phyloP scores from a whole-genome alignment of 1,140 invertebrate genomes.

The Ceratina japonica region DNA sequence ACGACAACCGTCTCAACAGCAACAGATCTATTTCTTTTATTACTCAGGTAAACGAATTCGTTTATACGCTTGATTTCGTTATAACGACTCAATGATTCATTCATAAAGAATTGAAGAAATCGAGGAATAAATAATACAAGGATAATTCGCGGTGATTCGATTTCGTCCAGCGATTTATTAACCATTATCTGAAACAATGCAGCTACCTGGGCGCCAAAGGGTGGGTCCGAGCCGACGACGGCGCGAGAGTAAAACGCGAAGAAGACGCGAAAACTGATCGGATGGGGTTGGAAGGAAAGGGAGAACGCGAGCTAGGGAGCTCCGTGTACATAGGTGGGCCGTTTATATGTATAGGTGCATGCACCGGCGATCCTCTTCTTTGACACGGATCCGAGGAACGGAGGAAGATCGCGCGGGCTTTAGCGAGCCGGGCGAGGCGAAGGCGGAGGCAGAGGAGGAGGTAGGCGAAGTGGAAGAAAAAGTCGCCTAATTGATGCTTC shows the following conservation, averaged over 20 bases:
- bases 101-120: too few species aligned
- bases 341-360: conserved; percentile 42
- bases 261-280: not conserved
- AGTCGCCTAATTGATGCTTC: conserved; percentile 82
- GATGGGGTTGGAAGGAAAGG: not conserved
- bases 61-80: not conserved
- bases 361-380: conserved; percentile 61
- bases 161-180: conserved; percentile 76
- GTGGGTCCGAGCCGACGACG: conserved; percentile 46
- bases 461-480: conserved; percentile 75
- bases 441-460: conserved; percentile 49
- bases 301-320: too few species aligned
- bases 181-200: conserved; percentile 77
- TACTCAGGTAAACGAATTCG: too few species aligned
- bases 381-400: conserved; percentile 37
- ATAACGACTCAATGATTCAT: not conserved
- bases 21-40: too few species aligned
- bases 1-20: too few species aligned
- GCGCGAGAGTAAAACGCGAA: not conserved
- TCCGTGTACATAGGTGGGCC: conserved; percentile 57
- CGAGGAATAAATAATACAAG: conserved; percentile 19
- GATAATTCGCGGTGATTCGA: conserved; percentile 66
- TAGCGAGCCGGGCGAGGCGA: not conserved
- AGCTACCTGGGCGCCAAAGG: conserved; percentile 72
- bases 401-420: conserved; percentile 16